Conservation (phyloP, 2,888 invertebrate species). For the Drosophila antonietae region DNA sequence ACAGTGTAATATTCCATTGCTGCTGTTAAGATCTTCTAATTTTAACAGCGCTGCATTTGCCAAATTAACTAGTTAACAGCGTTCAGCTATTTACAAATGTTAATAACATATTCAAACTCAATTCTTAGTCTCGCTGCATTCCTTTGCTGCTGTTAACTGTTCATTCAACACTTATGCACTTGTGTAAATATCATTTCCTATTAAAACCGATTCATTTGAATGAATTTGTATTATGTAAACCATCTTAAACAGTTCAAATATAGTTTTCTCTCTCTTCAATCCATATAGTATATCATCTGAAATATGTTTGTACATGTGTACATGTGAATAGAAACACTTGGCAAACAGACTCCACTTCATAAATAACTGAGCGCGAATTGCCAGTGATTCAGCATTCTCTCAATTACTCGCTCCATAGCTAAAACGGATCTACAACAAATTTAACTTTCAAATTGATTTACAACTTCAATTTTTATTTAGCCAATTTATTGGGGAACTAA, state of each 20-base stretch:
- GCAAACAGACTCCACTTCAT: not conserved
- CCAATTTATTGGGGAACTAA: slow-evolving; percentile 9
- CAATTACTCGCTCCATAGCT: not conserved
- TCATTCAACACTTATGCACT: not conserved
- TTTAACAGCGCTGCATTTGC: not conserved
- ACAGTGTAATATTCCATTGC: not conserved
- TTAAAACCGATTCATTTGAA: not conserved
- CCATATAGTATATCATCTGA: not conserved
- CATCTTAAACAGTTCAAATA: not conserved
- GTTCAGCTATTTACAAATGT: not conserved
- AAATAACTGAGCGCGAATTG: not conserved
- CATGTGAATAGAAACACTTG: not conserved
- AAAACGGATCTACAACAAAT: slow-evolving; percentile 10
- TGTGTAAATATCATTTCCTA: not conserved
- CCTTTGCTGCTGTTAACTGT: not conserved
- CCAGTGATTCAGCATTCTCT: slow-evolving; percentile 6
- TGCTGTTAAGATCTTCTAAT: not conserved
- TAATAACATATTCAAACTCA: not conserved
- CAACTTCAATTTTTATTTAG: slow-evolving; percentile 23
- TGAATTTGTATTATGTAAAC: not conserved
- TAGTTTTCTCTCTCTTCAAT: not conserved
- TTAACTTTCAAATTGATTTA: slow-evolving; percentile 45
- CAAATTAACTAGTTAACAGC: not conserved
- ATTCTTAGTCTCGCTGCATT: not conserved
- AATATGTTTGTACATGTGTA: no score